Conservation (phyloP, 2,113 vertebrate genomes). For the Terrapene triunguis region DNA sequence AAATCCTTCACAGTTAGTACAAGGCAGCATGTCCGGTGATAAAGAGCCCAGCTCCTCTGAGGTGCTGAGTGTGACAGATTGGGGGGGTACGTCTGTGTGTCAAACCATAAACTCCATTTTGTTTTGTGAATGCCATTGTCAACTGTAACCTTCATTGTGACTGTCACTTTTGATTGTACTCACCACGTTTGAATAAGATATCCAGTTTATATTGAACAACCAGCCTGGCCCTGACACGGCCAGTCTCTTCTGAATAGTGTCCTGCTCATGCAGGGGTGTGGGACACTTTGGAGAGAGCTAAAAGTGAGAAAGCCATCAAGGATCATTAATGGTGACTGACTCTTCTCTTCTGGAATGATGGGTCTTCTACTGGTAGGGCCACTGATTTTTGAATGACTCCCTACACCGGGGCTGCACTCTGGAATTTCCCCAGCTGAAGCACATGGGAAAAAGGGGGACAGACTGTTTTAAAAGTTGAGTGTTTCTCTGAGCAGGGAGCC, state of each 20-base stretch:
- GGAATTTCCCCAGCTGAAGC: not conserved
- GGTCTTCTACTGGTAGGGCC: not conserved
- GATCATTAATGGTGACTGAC: not conserved
- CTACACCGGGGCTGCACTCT: not conserved
- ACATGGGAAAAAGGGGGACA: rapidly evolving
- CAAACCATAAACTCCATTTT: not conserved
- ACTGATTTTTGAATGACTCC: not conserved
- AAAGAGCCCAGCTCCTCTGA: not conserved
- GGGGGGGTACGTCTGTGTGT: not conserved
- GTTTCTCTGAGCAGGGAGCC: not conserved
- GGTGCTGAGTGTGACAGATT: not conserved
- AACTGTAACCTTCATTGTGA: not conserved
- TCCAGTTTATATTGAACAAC: not conserved
- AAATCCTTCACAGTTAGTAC: not conserved
- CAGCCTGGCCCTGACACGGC: not conserved
- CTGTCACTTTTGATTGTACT: not conserved
- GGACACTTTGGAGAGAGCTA: rapidly evolving
- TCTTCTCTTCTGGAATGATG: not conserved
- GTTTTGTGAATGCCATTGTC: not conserved
- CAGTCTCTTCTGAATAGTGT: not conserved
- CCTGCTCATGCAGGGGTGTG: not conserved
- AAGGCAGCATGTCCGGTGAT: not conserved
- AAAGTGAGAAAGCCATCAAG: not conserved
- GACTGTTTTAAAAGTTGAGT: not conserved
- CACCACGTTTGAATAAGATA: not conserved